A percentile compares a stretch with the other conserved stretches of the same genome.
Conservation (phyloP, 2,888 invertebrate genomes). For the Stenodema calcarata region DNA sequence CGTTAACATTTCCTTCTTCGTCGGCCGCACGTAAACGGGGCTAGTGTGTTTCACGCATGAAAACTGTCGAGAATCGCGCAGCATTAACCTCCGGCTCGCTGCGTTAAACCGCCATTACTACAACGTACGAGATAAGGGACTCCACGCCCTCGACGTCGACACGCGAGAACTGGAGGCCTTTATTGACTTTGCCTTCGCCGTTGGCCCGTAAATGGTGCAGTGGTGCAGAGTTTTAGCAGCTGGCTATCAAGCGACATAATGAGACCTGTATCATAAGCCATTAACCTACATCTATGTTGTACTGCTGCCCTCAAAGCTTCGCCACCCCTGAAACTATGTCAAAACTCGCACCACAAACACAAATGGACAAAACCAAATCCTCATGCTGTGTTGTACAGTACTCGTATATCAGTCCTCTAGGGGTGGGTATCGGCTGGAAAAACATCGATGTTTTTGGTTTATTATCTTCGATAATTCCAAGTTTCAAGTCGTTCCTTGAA, state of each 20-base stretch:
- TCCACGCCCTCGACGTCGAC: neutral
- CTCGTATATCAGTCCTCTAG: too few species aligned
- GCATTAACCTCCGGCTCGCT: neutral
- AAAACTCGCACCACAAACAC: too few species aligned
- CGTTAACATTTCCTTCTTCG: neutral
- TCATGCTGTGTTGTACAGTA: too few species aligned
- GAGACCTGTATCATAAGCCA: neutral
- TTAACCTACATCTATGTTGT: neutral
- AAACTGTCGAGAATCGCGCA: neutral
- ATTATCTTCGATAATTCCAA: too few species aligned
- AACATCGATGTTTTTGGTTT: too few species aligned
- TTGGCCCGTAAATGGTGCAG: neutral
- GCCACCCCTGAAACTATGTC: too few species aligned
- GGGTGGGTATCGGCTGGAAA: too few species aligned
- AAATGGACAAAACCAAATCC: too few species aligned
- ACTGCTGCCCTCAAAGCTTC: too few species aligned
- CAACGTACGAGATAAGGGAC: neutral
- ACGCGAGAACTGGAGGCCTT: neutral
- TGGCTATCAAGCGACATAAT: neutral
- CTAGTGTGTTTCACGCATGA: constrained; percentile 2
- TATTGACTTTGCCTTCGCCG: neutral
- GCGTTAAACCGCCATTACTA: neutral
- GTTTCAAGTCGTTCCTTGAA: too few species aligned
- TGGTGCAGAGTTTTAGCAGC: neutral
- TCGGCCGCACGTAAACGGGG: neutral